phyloP scores from a whole-genome alignment of 2,888 invertebrate species.

The Lepidochrysops patricia region DNA sequence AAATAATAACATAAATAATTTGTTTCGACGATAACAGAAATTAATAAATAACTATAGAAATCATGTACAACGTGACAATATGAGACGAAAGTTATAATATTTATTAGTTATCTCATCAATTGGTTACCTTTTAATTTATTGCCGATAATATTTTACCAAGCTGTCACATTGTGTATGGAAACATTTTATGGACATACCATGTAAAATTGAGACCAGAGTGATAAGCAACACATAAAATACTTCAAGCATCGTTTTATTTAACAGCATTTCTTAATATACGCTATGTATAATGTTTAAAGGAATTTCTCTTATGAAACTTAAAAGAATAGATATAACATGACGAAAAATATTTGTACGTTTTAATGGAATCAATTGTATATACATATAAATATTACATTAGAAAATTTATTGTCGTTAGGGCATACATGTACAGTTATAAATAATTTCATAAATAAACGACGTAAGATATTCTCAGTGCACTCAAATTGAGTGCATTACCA shows the following conservation, averaged over 20 bases:
- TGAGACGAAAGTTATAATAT: no score
- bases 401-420: slow-evolving; percentile 63
- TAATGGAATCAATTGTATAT: slow-evolving; percentile 37
- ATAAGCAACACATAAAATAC: neutral
- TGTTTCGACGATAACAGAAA: slow-evolving; percentile 65
- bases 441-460: neutral
- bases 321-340: neutral
- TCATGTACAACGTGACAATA: neutral
- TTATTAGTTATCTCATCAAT: no score
- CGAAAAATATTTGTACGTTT: neutral
- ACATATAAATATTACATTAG: slow-evolving; percentile 31
- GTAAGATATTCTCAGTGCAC: slow-evolving; percentile 11
- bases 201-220: neutral
- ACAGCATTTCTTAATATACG: neutral
- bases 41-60: slow-evolving; percentile 29
- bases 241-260: neutral
- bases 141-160: no score
- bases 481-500: slow-evolving; percentile 7
- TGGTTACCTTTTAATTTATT: no score
- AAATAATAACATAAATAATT: slow-evolving; percentile 41
- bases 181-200: neutral
- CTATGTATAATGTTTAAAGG: neutral
- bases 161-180: neutral
- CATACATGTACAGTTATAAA: slow-evolving; percentile 28
- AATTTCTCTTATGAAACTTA: neutral